These are phyloP conservation scores for Agonopterix heracliana DNA, from an alignment of 2,888 invertebrate species.

Conservation along the genomic window DNA sequence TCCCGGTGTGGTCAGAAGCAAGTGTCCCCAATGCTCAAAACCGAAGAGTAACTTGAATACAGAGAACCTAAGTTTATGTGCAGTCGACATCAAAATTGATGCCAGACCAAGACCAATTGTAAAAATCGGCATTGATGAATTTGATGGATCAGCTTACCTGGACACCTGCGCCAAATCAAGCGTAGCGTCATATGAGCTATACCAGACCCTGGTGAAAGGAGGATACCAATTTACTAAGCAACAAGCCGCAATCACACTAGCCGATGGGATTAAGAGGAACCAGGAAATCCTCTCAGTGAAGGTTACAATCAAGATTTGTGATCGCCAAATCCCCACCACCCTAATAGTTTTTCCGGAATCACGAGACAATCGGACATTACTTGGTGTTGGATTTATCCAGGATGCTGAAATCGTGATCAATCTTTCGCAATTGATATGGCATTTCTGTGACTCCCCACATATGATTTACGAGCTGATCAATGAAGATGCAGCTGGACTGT, in stretches of 20 bases:
- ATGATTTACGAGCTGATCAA: neutral
- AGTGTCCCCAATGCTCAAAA: conserved; percentile 14
- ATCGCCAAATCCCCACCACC: conserved; percentile 5
- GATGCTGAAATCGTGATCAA: conserved; percentile 17
- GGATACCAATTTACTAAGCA: conserved; percentile 5
- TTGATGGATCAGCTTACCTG: conserved; percentile 3
- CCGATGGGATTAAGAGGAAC: neutral
- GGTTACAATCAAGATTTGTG: neutral
- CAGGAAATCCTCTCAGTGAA: neutral
- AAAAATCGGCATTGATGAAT: neutral
- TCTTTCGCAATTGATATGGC: conserved; percentile 14
- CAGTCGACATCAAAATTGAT: conserved; percentile 2
- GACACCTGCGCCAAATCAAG: conserved; percentile 11
- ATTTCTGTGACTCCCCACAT: conserved; percentile 2
- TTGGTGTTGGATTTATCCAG: conserved; percentile 16
- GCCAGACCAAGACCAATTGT: conserved; percentile 6
- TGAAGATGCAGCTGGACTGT: neutral
- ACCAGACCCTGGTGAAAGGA: neutral
- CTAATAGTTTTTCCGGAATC: conserved; percentile 20
- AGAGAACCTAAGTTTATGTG: neutral
- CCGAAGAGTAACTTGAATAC: neutral
- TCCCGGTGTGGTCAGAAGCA: conserved; percentile 10
- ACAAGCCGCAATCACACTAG: neutral
- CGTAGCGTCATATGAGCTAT: conserved; percentile 7
- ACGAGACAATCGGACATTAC: conserved; percentile 15